phyloP scores from a whole-genome alignment of 2,797 vertebrate species.

The Tauraco hartlaubi region DNA sequence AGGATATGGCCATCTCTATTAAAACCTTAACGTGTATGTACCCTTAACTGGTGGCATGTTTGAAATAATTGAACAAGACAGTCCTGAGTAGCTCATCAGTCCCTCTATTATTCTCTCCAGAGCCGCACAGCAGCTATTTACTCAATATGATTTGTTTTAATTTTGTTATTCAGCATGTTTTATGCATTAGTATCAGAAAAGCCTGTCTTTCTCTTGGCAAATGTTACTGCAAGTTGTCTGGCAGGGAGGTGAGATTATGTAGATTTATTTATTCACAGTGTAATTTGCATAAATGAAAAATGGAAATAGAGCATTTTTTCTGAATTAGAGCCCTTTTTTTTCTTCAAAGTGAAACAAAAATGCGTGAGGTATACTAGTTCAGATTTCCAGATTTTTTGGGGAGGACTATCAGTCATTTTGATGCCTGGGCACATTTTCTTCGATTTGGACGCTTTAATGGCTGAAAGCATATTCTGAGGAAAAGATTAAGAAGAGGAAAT shows the following conservation, averaged over 20 bases:
- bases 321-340: constrained; percentile 45
- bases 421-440: constrained; percentile 32
- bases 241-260: constrained; percentile 70
- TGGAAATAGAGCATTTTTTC: constrained; percentile 69
- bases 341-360: constrained; percentile 57
- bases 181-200: constrained; percentile 74
- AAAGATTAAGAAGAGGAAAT: constrained; percentile 17
- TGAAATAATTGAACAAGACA: constrained; percentile 60
- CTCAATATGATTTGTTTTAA: constrained; percentile 65
- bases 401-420: not conserved
- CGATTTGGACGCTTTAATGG: not conserved
- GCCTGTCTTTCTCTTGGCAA: constrained; percentile 71
- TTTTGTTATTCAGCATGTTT: constrained; percentile 70
- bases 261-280: constrained; percentile 72
- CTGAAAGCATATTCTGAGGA: constrained; percentile 41
- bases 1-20: not conserved
- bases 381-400: constrained; percentile 3
- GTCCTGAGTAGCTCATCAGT: constrained; percentile 49
- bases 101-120: constrained; percentile 50
- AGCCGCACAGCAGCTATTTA: constrained; percentile 46
- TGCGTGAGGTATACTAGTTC: not conserved
- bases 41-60: not conserved
- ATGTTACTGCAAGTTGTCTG: constrained; percentile 72
- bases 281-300: constrained; percentile 77
- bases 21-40: constrained; percentile 28